Conservation (phyloP, 2,797 vertebrate genomes). For the Glossophaga mutica region DNA sequence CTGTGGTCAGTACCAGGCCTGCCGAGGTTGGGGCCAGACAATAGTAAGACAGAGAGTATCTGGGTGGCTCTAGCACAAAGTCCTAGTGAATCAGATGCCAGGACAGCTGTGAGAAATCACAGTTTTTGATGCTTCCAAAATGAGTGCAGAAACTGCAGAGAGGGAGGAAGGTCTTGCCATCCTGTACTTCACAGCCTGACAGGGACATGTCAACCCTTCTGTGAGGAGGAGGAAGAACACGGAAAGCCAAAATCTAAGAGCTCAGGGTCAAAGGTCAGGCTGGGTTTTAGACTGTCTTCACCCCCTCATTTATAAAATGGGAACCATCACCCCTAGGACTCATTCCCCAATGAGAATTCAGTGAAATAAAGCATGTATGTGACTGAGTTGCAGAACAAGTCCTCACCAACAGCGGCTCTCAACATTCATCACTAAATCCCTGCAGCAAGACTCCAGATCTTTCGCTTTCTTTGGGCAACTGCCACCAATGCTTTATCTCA, state of each 20-base stretch:
- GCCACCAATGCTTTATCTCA: neutral
- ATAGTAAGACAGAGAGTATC: neutral
- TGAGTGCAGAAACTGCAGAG: neutral
- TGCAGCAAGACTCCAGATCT: neutral
- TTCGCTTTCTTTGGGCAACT: neutral
- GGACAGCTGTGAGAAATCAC: neutral
- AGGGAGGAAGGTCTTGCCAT: neutral
- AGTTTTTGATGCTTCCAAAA: neutral
- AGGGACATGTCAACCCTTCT: neutral
- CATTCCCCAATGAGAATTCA: neutral
- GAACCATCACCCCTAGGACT: neutral
- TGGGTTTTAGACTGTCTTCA: neutral
- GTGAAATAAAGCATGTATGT: neutral
- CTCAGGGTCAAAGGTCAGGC: neutral
- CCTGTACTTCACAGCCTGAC: neutral
- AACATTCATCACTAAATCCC: neutral
- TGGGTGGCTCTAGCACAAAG: neutral
- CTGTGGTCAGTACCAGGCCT: neutral
- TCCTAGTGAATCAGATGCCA: neutral
- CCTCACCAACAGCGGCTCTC: neutral
- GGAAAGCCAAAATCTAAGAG: neutral
- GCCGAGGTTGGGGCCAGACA: neutral
- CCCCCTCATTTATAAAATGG: neutral
- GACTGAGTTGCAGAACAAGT: neutral
- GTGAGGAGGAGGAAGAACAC: neutral